Percentiles rank a stretch among this genome's conserved stretches.
Conservation (phyloP, 2,888 invertebrate species). For the Psylliodes chrysocephalus region DNA sequence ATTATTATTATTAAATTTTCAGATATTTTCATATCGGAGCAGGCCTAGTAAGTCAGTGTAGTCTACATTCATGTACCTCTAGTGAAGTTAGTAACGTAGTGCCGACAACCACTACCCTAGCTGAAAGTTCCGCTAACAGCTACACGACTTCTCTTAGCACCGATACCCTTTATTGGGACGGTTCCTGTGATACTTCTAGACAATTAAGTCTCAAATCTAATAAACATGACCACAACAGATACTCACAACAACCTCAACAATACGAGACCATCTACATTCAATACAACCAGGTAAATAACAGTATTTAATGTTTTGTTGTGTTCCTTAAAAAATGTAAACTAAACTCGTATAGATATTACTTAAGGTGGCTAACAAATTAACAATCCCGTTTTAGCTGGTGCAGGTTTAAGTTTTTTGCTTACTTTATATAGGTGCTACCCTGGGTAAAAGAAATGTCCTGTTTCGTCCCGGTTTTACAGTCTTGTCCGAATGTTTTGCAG, state of each 20-base stretch:
- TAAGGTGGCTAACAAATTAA: too few species aligned
- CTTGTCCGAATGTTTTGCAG: too few species aligned
- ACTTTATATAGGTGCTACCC: too few species aligned
- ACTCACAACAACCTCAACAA: conserved; percentile 51
- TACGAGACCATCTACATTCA: conserved; percentile 65
- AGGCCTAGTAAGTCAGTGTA: conserved; percentile 80
- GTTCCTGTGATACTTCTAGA: conserved; percentile 59
- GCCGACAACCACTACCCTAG: conserved; percentile 63
- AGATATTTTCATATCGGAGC: conserved; percentile 75
- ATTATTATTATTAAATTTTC: conserved; percentile 41
- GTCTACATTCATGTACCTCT: conserved; percentile 84
- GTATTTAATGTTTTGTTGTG: too few species aligned
- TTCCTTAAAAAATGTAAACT: too few species aligned
- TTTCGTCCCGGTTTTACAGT: too few species aligned
- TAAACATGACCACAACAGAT: conserved; percentile 64
- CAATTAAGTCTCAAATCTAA: conserved; percentile 64
- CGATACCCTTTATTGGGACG: conserved; percentile 87
- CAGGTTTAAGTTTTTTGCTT: too few species aligned
- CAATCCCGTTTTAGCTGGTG: too few species aligned
- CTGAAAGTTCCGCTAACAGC: conserved; percentile 80
- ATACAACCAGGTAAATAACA: conserved; percentile 57
- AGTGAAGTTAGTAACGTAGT: conserved; percentile 76
- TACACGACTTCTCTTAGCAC: conserved; percentile 88
- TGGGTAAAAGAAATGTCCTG: too few species aligned
- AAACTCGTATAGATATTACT: too few species aligned